Evolutionary conservation across 2,797 vertebrate species (phyloP).

Genomic region (Lates japonicus): DNA sequence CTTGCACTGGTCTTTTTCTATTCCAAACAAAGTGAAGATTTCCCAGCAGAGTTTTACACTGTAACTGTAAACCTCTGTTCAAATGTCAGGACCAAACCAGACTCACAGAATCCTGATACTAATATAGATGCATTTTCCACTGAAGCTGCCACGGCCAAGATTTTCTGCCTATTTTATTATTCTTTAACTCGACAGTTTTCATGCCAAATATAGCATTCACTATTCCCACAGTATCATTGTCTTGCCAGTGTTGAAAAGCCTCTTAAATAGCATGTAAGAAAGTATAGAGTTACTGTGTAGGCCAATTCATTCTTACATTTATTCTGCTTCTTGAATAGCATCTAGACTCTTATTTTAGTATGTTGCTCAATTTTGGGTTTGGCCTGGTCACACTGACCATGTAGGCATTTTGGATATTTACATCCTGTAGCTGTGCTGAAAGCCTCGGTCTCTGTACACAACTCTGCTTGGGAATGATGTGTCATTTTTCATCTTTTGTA

Average conservation of each 20-base stretch:
- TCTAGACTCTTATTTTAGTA: not conserved
- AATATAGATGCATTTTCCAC: not conserved
- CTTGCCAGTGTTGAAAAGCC: constrained; percentile 15
- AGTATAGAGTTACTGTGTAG: not conserved
- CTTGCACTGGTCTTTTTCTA: not conserved
- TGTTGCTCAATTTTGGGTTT: not conserved
- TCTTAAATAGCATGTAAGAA: not conserved
- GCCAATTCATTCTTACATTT: not conserved
- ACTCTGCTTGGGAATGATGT: not conserved
- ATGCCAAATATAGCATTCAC: constrained; percentile 11
- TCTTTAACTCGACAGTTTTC: not conserved
- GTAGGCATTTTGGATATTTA: not conserved
- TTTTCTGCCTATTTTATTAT: constrained; percentile 5
- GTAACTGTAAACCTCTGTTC: constrained; percentile 17
- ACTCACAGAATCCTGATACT: not conserved
- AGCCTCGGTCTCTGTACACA: too few relatives aligned
- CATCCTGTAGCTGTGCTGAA: not conserved
- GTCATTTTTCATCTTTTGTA: not conserved
- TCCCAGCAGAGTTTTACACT: not conserved
- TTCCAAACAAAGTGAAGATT: not conserved
- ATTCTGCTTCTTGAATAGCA: not conserved
- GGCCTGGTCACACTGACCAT: not conserved
- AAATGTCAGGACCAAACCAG: not conserved
- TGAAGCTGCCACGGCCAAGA: not conserved
- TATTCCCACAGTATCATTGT: not conserved